phyloP scores from a whole-genome alignment of 1,140 invertebrate genomes.

The Polypedilum vanderplanki region DNA sequence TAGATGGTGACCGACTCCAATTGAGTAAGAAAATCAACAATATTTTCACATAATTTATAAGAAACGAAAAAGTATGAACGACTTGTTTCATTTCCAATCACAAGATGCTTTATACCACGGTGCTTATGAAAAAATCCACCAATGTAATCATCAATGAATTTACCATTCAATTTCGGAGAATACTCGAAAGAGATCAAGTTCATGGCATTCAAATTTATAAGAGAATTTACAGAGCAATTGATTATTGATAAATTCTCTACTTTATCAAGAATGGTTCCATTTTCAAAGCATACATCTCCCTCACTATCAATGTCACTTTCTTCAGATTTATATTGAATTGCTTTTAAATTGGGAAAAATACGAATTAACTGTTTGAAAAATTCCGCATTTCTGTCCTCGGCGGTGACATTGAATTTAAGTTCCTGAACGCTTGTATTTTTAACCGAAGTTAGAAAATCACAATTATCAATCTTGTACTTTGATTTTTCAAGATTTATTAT shows the following conservation, averaged over 20 bases:
- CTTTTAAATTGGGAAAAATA: not conserved
- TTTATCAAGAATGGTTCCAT: not conserved
- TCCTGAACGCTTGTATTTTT: not conserved
- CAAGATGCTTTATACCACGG: not conserved
- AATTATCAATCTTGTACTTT: not conserved
- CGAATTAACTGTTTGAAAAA: not conserved
- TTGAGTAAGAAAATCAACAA: not conserved
- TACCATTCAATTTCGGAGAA: not conserved
- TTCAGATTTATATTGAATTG: not conserved
- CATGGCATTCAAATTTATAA: not conserved
- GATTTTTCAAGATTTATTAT: not conserved
- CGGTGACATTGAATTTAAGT: not conserved
- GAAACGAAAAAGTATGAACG: conserved; percentile 20
- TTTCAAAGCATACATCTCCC: not conserved
- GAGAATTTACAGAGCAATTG: not conserved
- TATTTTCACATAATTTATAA: not conserved
- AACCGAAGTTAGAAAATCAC: not conserved
- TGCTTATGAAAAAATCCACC: not conserved
- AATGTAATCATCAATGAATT: not conserved
- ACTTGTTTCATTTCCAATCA: not conserved
- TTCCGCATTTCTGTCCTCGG: not conserved
- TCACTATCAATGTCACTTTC: not conserved
- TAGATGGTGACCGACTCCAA: not conserved
- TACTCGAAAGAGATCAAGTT: not conserved
- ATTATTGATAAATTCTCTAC: not conserved